Conservation (phyloP, 2,113 vertebrate species). For the Leuciscus idus region DNA sequence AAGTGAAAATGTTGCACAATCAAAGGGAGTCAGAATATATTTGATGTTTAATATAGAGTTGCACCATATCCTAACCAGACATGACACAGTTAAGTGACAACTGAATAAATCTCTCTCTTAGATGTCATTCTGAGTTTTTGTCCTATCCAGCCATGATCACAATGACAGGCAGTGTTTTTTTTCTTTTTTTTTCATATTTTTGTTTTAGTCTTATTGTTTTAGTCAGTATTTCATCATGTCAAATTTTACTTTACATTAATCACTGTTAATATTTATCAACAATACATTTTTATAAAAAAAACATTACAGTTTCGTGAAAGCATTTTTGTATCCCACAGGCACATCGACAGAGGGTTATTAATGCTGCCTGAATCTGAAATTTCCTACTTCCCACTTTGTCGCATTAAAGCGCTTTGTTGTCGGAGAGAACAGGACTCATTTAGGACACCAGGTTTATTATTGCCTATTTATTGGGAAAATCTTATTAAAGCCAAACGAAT, state of each 20-base stretch:
- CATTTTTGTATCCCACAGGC: no score
- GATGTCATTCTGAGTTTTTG: not conserved
- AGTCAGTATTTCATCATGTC: not conserved
- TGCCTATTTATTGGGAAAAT: no score
- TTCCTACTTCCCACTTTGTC: no score
- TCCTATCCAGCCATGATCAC: not conserved
- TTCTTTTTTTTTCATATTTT: not conserved
- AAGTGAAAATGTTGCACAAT: not conserved
- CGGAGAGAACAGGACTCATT: no score
- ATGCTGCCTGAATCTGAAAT: no score
- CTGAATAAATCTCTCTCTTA: not conserved
- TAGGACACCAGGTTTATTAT: no score
- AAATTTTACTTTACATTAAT: not conserved
- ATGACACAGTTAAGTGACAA: conserved; percentile 1
- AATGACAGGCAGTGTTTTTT: not conserved
- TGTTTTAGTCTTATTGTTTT: not conserved
- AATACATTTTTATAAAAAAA: not conserved
- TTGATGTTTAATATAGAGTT: not conserved
- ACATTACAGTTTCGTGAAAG: no score
- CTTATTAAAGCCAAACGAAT: no score
- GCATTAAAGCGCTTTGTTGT: no score
- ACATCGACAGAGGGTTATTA: no score
- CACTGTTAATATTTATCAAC: not conserved
- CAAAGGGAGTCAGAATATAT: not conserved
- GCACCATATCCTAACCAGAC: not conserved